Conservation (phyloP, 2,888 invertebrate genomes). For the Clistopyga incitator region DNA sequence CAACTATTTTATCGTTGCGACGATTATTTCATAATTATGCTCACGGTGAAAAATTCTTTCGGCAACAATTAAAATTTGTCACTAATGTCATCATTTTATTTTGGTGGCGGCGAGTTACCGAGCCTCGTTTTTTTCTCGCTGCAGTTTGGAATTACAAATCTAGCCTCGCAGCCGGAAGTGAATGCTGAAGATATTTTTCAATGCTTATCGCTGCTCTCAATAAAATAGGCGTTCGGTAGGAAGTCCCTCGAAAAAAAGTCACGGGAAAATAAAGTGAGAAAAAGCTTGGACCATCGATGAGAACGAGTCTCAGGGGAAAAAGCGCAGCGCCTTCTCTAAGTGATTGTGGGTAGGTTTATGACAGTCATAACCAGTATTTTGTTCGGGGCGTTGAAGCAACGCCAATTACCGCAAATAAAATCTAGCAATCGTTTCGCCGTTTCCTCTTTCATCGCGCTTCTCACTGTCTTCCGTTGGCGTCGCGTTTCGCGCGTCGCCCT, state of each 20-base stretch:
- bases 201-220: not conserved
- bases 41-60: too few species aligned
- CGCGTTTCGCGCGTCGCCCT: slow-evolving; percentile 1
- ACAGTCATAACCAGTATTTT: slow-evolving; percentile 82
- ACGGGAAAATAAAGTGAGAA: not conserved
- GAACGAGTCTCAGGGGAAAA: slow-evolving; percentile 68
- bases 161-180: not conserved
- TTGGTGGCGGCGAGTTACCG: too few species aligned
- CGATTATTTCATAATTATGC: too few species aligned
- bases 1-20: too few species aligned
- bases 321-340: slow-evolving; percentile 77
- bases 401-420: slow-evolving; percentile 82
- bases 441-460: slow-evolving; percentile 34
- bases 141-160: not conserved
- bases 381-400: slow-evolving; percentile 81
- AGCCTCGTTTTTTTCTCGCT: not conserved
- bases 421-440: slow-evolving; percentile 73
- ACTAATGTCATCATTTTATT: too few species aligned
- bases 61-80: too few species aligned
- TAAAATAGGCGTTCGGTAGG: not conserved
- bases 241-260: not conserved
- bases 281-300: slow-evolving; percentile 15
- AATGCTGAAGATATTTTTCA: not conserved
- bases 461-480: slow-evolving; percentile 4
- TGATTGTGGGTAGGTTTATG: slow-evolving; percentile 83